Evolutionary conservation across 2,113 vertebrate genomes (phyloP).

Genomic region (Thamnophis sirtalis): DNA sequence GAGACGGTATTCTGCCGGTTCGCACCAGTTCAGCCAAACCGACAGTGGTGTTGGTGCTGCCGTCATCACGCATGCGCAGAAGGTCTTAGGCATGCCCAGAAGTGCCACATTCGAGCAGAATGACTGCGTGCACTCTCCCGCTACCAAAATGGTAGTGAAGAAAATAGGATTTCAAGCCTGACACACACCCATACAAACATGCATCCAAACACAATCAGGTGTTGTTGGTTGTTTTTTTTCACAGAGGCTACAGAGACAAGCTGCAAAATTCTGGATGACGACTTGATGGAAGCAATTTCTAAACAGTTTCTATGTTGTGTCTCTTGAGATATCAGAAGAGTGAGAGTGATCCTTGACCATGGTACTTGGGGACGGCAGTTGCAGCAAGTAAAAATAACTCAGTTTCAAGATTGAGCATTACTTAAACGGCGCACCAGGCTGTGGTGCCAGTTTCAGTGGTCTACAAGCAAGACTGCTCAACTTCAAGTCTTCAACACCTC

Average conservation of each 20-base stretch:
- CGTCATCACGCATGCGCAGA: too few relatives aligned
- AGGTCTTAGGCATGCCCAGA: too few relatives aligned
- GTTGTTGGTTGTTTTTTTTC: neutral
- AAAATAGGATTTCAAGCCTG: too few relatives aligned
- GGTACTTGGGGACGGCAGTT: neutral
- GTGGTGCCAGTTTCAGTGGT: neutral
- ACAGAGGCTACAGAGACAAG: neutral
- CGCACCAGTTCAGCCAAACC: too few relatives aligned
- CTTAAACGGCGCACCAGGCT: neutral
- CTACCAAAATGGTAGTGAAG: too few relatives aligned
- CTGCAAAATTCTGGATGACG: neutral
- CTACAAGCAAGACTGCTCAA: neutral
- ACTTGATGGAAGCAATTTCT: neutral
- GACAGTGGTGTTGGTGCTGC: too few relatives aligned
- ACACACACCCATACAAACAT: neutral
- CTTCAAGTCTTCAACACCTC: neutral
- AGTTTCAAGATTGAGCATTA: neutral
- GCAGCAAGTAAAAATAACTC: neutral
- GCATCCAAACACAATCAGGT: neutral
- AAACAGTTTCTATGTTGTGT: neutral
- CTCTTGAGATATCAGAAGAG: neutral
- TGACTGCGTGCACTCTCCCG: too few relatives aligned
- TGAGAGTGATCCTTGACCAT: neutral
- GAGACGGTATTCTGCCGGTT: too few relatives aligned
- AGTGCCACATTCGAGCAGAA: too few relatives aligned